Base-by-base conservation (phyloP, 2,888 invertebrate genomes). In the Cheilosia vulpina region DNA sequence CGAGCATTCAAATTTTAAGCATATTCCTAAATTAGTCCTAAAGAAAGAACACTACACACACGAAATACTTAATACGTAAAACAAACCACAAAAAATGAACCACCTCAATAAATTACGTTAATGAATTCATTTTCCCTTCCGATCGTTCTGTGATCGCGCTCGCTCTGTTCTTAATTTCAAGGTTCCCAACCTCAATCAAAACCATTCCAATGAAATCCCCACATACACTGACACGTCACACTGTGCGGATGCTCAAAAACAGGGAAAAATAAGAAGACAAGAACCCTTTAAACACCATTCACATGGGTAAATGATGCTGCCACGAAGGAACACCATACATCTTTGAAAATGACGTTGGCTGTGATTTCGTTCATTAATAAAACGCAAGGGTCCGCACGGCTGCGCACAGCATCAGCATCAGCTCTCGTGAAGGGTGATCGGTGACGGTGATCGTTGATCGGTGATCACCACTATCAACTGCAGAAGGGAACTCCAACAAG, bases 111-210 rank as follows among this genome's bases (percentile, higher is more conserved):
- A 85, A 85, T 85, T 76, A 85, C 76, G 68, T 85, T 85, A 85
- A 85, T 85, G 81, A 85, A 79, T 79, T 79, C 79, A 79, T 72
- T 79, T 72, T 79, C 79, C 72, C 72, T 79, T 66, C 79, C 72
- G 79, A 79, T 79, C 72, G 58, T 71, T 58, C 38, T 58, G 60
- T 47, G 72, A 72, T 79, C 75, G 75, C 81, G 58, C n/a, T 55
- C 34, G 34, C 27, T 60, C 62, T 80, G 76, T 81, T 85, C 85
- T 85, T 85, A 85, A 85, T 85, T 85, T 85, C 85, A 85, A 81
- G 85, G 85, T 85, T 85, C 81, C 81, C 85, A 85, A 81, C 81
- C 81, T 85, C 85, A 85, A 85, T 85, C 80, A 85, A 85, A 85
- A 68, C 76, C 85, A 66, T 80, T 75, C 84, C 84, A 63, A 69